Conservation (phyloP, 2,797 vertebrate genomes). For the Siniperca obscura region DNA sequence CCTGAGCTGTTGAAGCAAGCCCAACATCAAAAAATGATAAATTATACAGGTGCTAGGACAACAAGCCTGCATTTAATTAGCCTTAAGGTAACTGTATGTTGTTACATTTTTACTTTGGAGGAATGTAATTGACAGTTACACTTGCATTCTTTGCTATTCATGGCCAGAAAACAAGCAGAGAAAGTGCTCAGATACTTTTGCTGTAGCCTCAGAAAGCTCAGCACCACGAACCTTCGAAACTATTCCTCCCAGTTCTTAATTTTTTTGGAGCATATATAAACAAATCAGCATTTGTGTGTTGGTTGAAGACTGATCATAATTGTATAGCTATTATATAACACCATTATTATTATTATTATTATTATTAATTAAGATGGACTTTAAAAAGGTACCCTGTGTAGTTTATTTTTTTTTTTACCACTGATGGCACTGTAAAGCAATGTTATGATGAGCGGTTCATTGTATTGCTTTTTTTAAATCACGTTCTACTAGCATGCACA, state of each 20-base stretch:
- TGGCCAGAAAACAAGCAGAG: background rate
- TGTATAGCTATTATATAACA: background rate
- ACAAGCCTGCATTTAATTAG: background rate
- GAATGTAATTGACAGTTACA: background rate
- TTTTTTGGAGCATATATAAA: background rate
- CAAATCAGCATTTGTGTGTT: background rate
- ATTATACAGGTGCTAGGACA: background rate
- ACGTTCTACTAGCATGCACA: background rate
- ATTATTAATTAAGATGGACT: background rate
- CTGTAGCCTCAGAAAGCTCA: background rate
- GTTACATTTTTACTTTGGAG: background rate
- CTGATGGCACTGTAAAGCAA: background rate
- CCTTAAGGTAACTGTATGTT: background rate
- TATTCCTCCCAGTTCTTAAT: background rate
- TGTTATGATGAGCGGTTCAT: background rate
- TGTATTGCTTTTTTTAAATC: background rate
- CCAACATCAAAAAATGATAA: constrained; percentile 11
- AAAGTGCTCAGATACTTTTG: background rate
- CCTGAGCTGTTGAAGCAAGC: constrained; percentile 11
- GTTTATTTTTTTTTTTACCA: background rate
- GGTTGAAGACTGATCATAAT: background rate
- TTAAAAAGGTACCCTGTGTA: background rate
- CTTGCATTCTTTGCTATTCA: constrained; percentile 12
- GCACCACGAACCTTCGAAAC: background rate
- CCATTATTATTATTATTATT: too few relatives aligned